Conservation (phyloP, 2,888 invertebrate genomes). For the Drosophila pseudotakahashii region DNA sequence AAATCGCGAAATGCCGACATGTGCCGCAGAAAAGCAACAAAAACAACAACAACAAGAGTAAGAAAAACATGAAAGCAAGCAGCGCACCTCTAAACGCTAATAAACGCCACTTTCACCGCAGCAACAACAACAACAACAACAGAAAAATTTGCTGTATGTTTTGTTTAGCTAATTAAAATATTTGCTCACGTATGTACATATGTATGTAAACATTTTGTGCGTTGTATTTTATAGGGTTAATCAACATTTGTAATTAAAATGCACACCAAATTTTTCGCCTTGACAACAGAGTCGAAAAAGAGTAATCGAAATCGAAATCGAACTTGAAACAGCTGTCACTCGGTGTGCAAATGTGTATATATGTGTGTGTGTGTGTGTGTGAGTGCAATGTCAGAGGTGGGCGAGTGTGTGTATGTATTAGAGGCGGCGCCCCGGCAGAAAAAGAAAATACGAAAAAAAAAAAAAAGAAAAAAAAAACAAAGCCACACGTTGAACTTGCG, state of each 20-base stretch:
- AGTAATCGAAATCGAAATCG: slow-evolving; percentile 42
- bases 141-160: not conserved
- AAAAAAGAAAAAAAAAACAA: slow-evolving; percentile 19
- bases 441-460: slow-evolving; percentile 11
- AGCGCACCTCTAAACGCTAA: slow-evolving; percentile 37
- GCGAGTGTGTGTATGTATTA: slow-evolving; percentile 23
- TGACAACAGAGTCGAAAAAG: slow-evolving; percentile 40
- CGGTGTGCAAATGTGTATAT: not conserved
- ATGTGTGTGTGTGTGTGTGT: slow-evolving; percentile 22
- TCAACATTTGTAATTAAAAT: slow-evolving; percentile 53
- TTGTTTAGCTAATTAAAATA: slow-evolving; percentile 55
- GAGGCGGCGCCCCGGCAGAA: slow-evolving; percentile 39
- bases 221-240: slow-evolving; percentile 20
- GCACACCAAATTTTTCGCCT: slow-evolving; percentile 30
- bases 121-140: slow-evolving; percentile 7
- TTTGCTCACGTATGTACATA: slow-evolving; percentile 24
- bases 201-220: not conserved
- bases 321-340: slow-evolving; percentile 65
- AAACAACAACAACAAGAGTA: slow-evolving; percentile 6
- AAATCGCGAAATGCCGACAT: slow-evolving; percentile 47
- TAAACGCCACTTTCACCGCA: slow-evolving; percentile 66
- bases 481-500: slow-evolving; percentile 51
- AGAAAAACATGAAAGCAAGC: slow-evolving; percentile 4
- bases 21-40: slow-evolving; percentile 40
- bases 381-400: slow-evolving; percentile 34